Percentiles rank a stretch among this genome's conserved stretches.
These are phyloP conservation scores for Lasiurus borealis DNA, from an alignment of 2,113 vertebrate species.

Conservation along the genomic window DNA sequence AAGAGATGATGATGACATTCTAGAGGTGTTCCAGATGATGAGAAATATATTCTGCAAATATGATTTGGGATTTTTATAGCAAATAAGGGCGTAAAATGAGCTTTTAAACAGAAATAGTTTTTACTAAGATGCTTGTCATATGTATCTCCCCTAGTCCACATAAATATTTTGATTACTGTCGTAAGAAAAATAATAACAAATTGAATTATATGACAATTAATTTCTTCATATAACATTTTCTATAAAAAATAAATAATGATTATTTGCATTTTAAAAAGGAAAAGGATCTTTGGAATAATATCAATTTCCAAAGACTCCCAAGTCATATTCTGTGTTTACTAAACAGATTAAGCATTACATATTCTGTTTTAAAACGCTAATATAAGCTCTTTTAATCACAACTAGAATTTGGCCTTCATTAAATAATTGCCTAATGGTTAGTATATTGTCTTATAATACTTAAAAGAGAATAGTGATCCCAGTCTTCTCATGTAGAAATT, in stretches of 20 bases:
- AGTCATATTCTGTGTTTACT: constrained; percentile 48
- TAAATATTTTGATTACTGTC: constrained; percentile 7
- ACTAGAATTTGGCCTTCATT: constrained; percentile 63
- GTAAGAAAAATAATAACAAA: constrained; percentile 67
- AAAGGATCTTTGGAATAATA: constrained; percentile 30
- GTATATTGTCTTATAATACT: constrained; percentile 55
- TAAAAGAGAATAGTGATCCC: constrained; percentile 71
- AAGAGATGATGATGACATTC: constrained; percentile 17
- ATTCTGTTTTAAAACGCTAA: constrained; percentile 40
- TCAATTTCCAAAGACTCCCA: not conserved
- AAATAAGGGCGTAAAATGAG: not conserved
- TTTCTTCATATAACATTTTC: not conserved
- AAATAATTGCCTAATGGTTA: constrained; percentile 62
- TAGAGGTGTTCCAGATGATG: constrained; percentile 31
- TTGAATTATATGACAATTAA: not conserved
- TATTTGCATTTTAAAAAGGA: not conserved
- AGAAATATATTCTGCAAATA: constrained; percentile 21
- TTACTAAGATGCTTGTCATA: not conserved
- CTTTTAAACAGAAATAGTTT: not conserved
- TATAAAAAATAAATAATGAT: not conserved
- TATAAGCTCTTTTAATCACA: constrained; percentile 60
- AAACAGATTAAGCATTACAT: constrained; percentile 50
- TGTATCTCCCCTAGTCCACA: not conserved
- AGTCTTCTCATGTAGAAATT: constrained; percentile 36
- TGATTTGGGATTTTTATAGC: constrained; percentile 39